phyloP scores from a whole-genome alignment of 2,888 invertebrate genomes.

The Geotrupes spiniger region DNA sequence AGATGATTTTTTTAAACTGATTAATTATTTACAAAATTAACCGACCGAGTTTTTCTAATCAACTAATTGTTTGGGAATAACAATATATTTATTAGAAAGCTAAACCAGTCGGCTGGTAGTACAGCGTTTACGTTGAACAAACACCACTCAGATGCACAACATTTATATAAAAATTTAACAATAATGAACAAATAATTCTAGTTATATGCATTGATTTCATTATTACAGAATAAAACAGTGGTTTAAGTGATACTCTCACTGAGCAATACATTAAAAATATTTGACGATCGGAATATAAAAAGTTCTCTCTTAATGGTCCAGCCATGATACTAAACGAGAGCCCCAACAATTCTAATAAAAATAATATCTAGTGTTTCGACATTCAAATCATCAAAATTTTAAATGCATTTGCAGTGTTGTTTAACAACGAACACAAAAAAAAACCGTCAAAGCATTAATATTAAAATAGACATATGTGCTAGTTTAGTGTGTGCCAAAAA shows the following conservation, averaged over 20 bases:
- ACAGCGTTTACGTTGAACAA: conserved; percentile 24
- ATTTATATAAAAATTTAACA: conserved; percentile 50
- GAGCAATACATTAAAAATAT: conserved; percentile 11
- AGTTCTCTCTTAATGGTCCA: conserved; percentile 14
- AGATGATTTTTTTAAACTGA: neutral
- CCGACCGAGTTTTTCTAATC: conserved; percentile 21
- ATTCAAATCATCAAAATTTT: conserved; percentile 31
- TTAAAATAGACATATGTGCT: conserved; percentile 28
- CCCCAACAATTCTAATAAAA: conserved; percentile 10
- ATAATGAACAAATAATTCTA: conserved; percentile 41
- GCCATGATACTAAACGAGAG: conserved; percentile 15
- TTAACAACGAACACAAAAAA: conserved; percentile 28
- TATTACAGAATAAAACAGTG: conserved; percentile 8
- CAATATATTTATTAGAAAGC: conserved; percentile 34
- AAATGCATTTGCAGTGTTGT: conserved; percentile 30
- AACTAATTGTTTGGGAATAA: conserved; percentile 46
- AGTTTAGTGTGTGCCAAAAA: conserved; percentile 34
- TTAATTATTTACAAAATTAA: conserved; percentile 12
- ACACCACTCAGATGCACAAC: conserved; percentile 44
- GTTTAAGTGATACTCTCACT: conserved; percentile 8
- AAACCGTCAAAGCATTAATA: conserved; percentile 27
- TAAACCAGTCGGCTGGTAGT: conserved; percentile 2
- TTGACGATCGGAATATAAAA: conserved; percentile 10
- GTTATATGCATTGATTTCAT: conserved; percentile 18
- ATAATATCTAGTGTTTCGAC: conserved; percentile 9